Percentiles rank a stretch among this genome's conserved stretches.
phyloP scores from a whole-genome alignment of 2,797 vertebrate species.

The Hemibagrus guttatus region DNA sequence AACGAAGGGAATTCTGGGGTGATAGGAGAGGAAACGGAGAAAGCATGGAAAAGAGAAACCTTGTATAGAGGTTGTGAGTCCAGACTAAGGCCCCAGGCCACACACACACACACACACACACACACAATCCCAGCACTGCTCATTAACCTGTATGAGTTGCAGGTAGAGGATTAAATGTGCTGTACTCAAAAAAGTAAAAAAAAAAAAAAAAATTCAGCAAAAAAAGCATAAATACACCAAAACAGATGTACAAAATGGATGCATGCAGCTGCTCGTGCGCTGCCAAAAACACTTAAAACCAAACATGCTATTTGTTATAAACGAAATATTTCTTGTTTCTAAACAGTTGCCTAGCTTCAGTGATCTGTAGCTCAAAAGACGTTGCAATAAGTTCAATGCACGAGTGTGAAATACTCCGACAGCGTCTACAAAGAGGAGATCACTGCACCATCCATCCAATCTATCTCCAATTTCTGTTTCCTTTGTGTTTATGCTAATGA shows the following conservation, averaged over 20 bases:
- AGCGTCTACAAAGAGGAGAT: constrained; percentile 63
- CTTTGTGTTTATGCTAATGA: constrained; percentile 80
- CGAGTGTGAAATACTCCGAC: constrained; percentile 63
- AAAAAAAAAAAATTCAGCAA: neutral
- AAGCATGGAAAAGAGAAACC: constrained; percentile 26
- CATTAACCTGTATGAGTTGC: constrained; percentile 74
- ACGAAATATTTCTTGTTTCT: neutral
- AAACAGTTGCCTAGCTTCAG: constrained; percentile 6
- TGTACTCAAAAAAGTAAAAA: constrained; percentile 41
- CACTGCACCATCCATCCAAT: constrained; percentile 65
- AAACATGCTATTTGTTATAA: constrained; percentile 4
- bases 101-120: constrained; percentile 29
- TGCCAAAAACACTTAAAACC: constrained; percentile 6
- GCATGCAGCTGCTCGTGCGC: constrained; percentile 2
- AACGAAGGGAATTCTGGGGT: constrained; percentile 45
- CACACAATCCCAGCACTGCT: constrained; percentile 65
- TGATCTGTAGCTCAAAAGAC: constrained; percentile 28
- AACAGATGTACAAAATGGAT: constrained; percentile 16
- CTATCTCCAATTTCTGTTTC: constrained; percentile 69
- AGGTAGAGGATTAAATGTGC: constrained; percentile 39
- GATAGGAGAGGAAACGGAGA: constrained; percentile 62
- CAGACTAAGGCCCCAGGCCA: constrained; percentile 20
- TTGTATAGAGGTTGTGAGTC: constrained; percentile 12
- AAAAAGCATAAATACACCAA: constrained; percentile 5
- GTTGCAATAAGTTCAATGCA: constrained; percentile 21